A percentile compares a stretch with the other conserved stretches of the same genome.
These are phyloP conservation scores for Podiceps cristatus DNA, from an alignment of 2,113 vertebrate species.

Conservation along the genomic window DNA sequence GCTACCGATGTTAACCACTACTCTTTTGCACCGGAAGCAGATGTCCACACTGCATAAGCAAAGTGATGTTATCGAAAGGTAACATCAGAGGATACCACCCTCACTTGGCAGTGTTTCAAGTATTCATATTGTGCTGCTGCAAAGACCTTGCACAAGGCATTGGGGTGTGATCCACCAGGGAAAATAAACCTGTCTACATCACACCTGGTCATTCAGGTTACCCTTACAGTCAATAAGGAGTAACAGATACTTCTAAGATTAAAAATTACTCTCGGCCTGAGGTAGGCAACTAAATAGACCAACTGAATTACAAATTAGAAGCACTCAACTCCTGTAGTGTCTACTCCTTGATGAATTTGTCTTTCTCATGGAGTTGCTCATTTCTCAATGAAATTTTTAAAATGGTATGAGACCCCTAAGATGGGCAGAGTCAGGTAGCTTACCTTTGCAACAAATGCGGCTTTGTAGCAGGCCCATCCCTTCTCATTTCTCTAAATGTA, in stretches of 20 bases:
- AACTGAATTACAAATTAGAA: not conserved
- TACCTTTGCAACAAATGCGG: not conserved
- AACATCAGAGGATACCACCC: not conserved
- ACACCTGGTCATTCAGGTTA: not conserved
- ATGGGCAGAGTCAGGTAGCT: not conserved
- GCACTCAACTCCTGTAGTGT: not conserved
- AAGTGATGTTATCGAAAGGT: not conserved
- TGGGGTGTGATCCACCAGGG: not conserved
- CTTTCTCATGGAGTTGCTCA: not conserved
- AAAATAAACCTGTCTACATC: accelerated
- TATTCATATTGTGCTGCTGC: not conserved
- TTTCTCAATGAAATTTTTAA: not conserved
- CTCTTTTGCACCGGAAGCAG: not conserved
- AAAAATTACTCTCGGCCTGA: not conserved
- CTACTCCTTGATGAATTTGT: not conserved
- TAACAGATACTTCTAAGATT: not conserved
- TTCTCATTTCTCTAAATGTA: not conserved
- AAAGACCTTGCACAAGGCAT: not conserved
- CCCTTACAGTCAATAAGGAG: not conserved
- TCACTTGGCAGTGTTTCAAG: not conserved
- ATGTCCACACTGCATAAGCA: not conserved
- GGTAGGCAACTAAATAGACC: not conserved
- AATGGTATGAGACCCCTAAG: not conserved
- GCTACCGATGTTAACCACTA: not conserved
- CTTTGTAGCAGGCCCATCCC: not conserved